Conservation (phyloP, 1,140 invertebrate genomes). For the Platyscapa corneri region DNA sequence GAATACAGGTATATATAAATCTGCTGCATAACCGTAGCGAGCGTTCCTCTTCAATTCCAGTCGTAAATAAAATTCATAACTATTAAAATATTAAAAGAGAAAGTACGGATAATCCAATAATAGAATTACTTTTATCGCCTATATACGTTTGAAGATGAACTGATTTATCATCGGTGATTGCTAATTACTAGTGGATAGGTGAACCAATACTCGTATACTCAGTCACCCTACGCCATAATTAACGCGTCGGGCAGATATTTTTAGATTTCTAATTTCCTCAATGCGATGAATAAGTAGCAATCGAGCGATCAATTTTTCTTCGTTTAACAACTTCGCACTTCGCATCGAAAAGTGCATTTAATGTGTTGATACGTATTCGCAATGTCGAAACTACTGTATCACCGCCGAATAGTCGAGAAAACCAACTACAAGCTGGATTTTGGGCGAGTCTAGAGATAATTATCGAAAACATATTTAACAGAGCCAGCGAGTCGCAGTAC, state of each 20-base stretch:
- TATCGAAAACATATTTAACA: constrained; percentile 65
- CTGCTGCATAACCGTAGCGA: too few species aligned
- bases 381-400: not conserved
- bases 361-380: not conserved
- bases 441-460: constrained; percentile 57
- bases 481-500: constrained; percentile 56
- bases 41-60: not conserved
- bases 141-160: too few species aligned
- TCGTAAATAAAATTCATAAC: not conserved
- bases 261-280: not conserved
- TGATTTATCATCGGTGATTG: too few species aligned
- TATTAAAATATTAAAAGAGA: not conserved
- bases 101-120: not conserved
- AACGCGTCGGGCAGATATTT: not conserved
- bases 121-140: not conserved
- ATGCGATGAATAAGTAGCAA: not conserved
- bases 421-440: not conserved
- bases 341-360: too few species aligned
- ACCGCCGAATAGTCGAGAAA: not conserved
- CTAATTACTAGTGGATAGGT: not conserved
- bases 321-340: not conserved
- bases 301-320: not conserved
- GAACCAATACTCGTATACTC: not conserved
- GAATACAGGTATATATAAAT: not conserved
- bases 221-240: not conserved